Evolutionary conservation across 2,888 invertebrate genomes (phyloP), one percentile per base, ranked within the genome.

Genomic region (Caenorhabditis sulstoni): DNA sequence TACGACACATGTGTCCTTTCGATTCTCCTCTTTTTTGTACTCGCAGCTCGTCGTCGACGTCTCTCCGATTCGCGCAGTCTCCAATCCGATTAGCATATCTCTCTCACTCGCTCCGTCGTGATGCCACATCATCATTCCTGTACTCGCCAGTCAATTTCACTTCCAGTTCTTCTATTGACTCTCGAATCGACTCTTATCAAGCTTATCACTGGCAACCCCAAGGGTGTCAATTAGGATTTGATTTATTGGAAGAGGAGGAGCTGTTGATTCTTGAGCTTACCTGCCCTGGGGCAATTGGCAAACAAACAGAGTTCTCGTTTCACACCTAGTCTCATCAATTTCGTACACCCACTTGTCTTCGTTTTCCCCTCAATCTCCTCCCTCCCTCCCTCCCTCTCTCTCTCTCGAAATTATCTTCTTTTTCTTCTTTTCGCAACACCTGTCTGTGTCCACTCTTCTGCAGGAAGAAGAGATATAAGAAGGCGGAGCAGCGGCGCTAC

Each of bases 251-350:
- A n/a, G n/a, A n/a, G n/a, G n/a, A n/a, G n/a, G n/a, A 37, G 39
- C 67, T 44, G 45, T 68, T 70, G 70, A 20, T 61, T 68, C 35
- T 68, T 68, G 45, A 53, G 68, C 53, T 68, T 59, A 61, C 59
- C n/a, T n/a, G n/a, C n/a, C n/a, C n/a, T n/a, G n/a, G n/a, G n/a
- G n/a, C n/a, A n/a, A n/a, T n/a, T n/a, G n/a, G n/a, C 58, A 47
- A 57, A 68, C 68, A 61, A 59, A 53, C 53, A 61, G 20, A 49
- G 59, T 52, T 52, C 53, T 70, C 29, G 29, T 29, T 29, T 70
- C 70, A 70, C 70, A 70, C 70, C 70, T 70, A 53, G 22, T 62
- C 55, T 9, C 70, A 70, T 70, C 70, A 70, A 70, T 70, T 47
- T 35, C 23, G 52, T 64, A 64, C 70, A 58, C n/a, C n/a, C n/a